Evolutionary conservation across 2,888 invertebrate genomes (phyloP).

Genomic region (Drosophila nr. medialis): DNA sequence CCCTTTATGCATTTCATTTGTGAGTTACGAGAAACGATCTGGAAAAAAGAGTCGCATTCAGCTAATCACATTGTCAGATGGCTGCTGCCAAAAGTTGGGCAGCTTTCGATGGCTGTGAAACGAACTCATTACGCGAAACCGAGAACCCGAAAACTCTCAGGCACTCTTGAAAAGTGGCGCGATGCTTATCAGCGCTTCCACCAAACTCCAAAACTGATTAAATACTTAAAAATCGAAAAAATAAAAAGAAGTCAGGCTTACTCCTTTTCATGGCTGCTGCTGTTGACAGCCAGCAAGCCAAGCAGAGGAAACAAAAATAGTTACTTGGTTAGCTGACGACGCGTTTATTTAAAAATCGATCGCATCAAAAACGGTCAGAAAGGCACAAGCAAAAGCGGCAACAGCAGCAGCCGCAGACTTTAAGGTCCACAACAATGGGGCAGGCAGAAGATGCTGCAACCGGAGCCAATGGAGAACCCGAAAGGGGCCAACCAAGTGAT

Average conservation of each 20-base stretch:
- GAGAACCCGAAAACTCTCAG: constrained; percentile 29
- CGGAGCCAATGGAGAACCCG: constrained; percentile 36
- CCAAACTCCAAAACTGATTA: constrained; percentile 73
- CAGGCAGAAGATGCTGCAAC: constrained; percentile 41
- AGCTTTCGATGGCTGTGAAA: constrained; percentile 65
- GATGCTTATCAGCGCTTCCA: constrained; percentile 76
- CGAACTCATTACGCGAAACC: constrained; percentile 70
- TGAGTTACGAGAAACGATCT: neutral
- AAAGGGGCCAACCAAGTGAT: constrained; percentile 60
- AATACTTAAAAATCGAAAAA: constrained; percentile 67
- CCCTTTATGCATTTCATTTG: neutral
- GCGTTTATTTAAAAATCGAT: constrained; percentile 74
- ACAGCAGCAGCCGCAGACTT: neutral
- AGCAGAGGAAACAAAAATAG: constrained; percentile 35
- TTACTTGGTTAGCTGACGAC: constrained; percentile 50
- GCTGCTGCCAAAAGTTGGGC: constrained; percentile 48
- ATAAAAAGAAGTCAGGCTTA: constrained; percentile 17
- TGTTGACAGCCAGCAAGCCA: constrained; percentile 45
- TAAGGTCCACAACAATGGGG: constrained; percentile 62
- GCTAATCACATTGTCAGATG: constrained; percentile 58
- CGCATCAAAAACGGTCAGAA: constrained; percentile 56
- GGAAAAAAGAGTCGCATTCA: too few relatives aligned
- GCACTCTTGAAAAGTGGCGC: constrained; percentile 61
- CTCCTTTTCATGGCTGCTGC: constrained; percentile 30
- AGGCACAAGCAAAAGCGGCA: constrained; percentile 5